phyloP scores from a whole-genome alignment of 2,113 vertebrate species.

The Sylvietta virens region DNA sequence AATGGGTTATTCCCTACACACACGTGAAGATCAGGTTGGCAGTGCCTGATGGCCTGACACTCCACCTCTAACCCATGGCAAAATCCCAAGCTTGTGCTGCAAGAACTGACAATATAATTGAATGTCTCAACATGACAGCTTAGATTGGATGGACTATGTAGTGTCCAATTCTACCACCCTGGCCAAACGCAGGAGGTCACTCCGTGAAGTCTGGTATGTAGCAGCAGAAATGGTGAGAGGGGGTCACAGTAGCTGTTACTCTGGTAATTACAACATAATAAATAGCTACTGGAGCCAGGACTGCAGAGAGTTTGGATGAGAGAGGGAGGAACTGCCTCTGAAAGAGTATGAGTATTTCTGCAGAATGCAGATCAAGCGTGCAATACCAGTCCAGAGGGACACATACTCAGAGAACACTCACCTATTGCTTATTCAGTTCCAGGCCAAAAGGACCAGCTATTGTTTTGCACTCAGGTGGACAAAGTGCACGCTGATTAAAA shows the following conservation, averaged over 20 bases:
- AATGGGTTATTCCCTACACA: not conserved
- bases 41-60: not conserved
- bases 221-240: not conserved
- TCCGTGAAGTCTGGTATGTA: not conserved
- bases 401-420: not conserved
- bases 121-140: not conserved
- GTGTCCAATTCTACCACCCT: not conserved
- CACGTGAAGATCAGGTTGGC: not conserved
- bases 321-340: not conserved
- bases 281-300: not conserved
- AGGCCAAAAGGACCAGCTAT: not conserved
- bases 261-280: not conserved
- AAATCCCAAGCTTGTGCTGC: not conserved
- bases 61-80: not conserved
- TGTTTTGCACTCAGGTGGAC: not conserved
- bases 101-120: not conserved
- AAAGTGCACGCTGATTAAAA: not conserved
- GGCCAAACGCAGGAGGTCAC: not conserved
- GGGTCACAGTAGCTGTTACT: not conserved
- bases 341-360: not conserved
- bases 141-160: not conserved
- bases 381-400: fast-evolving
- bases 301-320: not conserved
- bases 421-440: not conserved
- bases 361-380: not conserved